Conservation (phyloP, 2,797 vertebrate species). For the Ceryle rudis region DNA sequence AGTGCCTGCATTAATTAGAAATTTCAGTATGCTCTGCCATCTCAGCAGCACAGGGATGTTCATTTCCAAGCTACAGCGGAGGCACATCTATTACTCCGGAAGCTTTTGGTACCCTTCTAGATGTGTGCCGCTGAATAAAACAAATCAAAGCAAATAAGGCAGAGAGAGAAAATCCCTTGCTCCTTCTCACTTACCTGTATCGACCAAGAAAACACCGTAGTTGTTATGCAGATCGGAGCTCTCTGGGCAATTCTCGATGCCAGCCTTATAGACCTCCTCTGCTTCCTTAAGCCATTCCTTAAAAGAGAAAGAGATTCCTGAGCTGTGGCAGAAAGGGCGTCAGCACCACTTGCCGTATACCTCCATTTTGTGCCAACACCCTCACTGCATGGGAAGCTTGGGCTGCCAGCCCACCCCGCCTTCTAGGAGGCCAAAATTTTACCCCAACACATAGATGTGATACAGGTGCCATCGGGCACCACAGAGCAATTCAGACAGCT, state of each 20-base stretch:
- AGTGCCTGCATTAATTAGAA: neutral
- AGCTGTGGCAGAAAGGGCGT: neutral
- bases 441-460: rapidly evolving
- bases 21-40: neutral
- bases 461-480: neutral
- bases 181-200: conserved; percentile 85
- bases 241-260: conserved; percentile 92
- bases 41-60: neutral
- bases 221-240: conserved; percentile 97
- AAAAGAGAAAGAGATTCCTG: conserved; percentile 19
- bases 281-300: conserved; percentile 90
- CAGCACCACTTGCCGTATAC: neutral
- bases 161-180: neutral
- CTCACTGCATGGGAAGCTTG: rapidly evolving
- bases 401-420: neutral
- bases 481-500: neutral
- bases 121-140: neutral
- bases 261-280: conserved; percentile 88
- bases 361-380: neutral
- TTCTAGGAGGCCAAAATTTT: neutral
- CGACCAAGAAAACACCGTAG: conserved; percentile 95
- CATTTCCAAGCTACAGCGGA: neutral
- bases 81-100: neutral
- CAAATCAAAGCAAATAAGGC: neutral
- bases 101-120: neutral